A percentile compares a stretch with the other conserved stretches of the same genome.
phyloP scores from a whole-genome alignment of 1,140 invertebrate genomes.

The Ooceraea biroi region DNA sequence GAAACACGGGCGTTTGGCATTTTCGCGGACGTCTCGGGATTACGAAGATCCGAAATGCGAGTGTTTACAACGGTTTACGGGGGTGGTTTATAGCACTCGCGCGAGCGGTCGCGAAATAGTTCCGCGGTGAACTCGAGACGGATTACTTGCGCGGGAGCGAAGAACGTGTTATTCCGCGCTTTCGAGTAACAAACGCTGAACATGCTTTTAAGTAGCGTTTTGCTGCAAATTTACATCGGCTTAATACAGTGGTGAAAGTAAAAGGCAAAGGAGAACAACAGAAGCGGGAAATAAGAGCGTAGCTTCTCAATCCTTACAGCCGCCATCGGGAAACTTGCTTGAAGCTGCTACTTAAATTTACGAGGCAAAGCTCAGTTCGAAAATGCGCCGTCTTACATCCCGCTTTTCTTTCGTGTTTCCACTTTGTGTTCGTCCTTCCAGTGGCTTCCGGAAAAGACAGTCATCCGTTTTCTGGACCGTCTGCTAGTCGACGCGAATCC shows the following conservation, averaged over 20 bases:
- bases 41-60: neutral
- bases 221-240: neutral
- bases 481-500: constrained; percentile 7
- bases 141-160: too few species aligned
- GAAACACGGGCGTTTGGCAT: too few species aligned
- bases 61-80: neutral
- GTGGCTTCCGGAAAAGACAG: constrained; percentile 36
- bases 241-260: neutral
- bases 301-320: constrained; percentile 33
- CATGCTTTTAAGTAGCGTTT: neutral
- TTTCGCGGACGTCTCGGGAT: neutral
- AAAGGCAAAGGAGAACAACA: neutral
- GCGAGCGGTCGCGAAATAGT: neutral
- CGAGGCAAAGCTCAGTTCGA: constrained; percentile 44
- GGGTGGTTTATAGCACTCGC: neutral
- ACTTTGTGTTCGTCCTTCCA: constrained; percentile 10
- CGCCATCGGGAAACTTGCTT: constrained; percentile 39
- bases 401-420: constrained; percentile 37
- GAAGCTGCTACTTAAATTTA: constrained; percentile 54
- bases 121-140: too few species aligned
- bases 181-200: neutral
- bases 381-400: constrained; percentile 38
- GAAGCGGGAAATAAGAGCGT: constrained; percentile 4
- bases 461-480: constrained; percentile 26
- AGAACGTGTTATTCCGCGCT: too few species aligned